Evolutionary conservation across 2,113 vertebrate genomes (phyloP), one percentile per base, ranked within the genome.

Genomic region (Centropristis striata): DNA sequence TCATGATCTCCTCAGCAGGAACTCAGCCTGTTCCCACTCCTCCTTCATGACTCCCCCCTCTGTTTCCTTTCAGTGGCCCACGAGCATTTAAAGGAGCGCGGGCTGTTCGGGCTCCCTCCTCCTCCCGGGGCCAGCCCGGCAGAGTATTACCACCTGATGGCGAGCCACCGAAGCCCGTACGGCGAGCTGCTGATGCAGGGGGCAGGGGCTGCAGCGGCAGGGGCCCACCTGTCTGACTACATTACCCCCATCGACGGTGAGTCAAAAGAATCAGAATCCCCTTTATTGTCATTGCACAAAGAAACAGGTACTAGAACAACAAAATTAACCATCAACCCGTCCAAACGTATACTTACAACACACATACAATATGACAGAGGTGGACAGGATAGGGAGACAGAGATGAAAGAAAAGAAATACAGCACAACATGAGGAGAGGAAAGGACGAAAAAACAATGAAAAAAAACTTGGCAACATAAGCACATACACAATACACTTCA

Each of bases 131-230:
- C 97, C 80, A 95, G 93, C 70, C 95, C 97, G 0, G 81, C 97
- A 0, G 98, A 99, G 85, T 99, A 97, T 86, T 99, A 98, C 94
- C 98, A 98, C 91, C 97, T 99, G 92, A 97, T 99, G 97, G 93
- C 97, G 0, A 91, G 95, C 83, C 98, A 98, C 85, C 95, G 97
- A 0, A 93, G 95, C 37, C 96, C 97, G 2, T 99, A 98, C 0
- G 94, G 97, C 15, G 98, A 99, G 90, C 95, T 99, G 66, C 94
- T 98, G 54, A 93, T 98, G 95, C 97, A 97, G 88, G 96, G 96
- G 70, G 92, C 92, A 0, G 96, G 42, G 6, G 85, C 96, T 81
- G 86, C 95, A 0, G 75, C 75, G 0, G 75, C 75, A 0, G 86
- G 96, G 3, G 90, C 96, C 18, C 97, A 98, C 67, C 95, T 99